Evolutionary conservation across 2,797 vertebrate species (phyloP).

Genomic region (Enteromius paludinosus): DNA sequence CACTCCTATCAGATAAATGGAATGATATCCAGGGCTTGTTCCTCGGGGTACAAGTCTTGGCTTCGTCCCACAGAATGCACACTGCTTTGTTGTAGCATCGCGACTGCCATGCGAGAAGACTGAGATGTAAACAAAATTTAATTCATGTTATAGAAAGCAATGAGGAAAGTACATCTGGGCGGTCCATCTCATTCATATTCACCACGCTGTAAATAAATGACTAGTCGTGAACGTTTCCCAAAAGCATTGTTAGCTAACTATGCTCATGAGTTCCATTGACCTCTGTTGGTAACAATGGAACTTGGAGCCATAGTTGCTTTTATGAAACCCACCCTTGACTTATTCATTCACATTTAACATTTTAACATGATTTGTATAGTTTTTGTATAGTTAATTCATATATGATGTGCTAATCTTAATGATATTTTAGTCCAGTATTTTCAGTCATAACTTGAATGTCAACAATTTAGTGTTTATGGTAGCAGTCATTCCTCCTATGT

Average conservation of each 20-base stretch:
- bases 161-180: neutral
- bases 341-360: neutral
- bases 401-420: neutral
- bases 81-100: conserved; percentile 65
- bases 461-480: neutral
- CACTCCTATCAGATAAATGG: conserved; percentile 77
- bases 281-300: neutral
- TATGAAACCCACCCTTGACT: neutral
- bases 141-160: neutral
- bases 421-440: neutral
- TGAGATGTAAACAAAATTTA: conserved; percentile 22
- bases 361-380: neutral
- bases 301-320: neutral
- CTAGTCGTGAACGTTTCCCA: neutral
- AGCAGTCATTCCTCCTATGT: neutral
- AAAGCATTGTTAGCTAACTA: neutral
- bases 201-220: neutral
- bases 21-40: conserved; percentile 73
- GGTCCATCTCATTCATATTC: neutral
- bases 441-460: neutral
- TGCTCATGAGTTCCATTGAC: neutral
- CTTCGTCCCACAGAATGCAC: conserved; percentile 65
- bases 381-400: neutral
- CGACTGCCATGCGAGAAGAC: conserved; percentile 9
- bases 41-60: conserved; percentile 72